These are phyloP conservation scores for Rhinella marina DNA, from an alignment of 2,797 vertebrate species.

Conservation along the genomic window DNA sequence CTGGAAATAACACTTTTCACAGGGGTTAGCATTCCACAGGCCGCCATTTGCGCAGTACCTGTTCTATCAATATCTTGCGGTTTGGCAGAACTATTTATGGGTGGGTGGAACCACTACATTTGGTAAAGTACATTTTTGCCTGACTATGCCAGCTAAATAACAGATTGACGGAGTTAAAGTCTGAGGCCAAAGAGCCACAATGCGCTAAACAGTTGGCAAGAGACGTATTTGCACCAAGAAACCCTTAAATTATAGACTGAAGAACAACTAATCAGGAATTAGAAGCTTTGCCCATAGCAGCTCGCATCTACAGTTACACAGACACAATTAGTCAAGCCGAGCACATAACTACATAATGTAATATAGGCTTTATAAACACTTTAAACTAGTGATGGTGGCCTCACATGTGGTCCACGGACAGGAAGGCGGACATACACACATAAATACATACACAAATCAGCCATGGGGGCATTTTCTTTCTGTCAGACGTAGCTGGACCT, in stretches of 20 bases:
- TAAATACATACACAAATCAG: too few relatives aligned
- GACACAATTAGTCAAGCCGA: too few relatives aligned
- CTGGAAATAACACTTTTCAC: conserved; percentile 44
- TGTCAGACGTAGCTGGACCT: too few relatives aligned
- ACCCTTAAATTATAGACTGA: conserved; percentile 8
- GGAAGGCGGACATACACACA: too few relatives aligned
- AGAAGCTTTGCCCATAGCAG: neutral
- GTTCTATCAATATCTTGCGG: conserved; percentile 57
- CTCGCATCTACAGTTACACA: neutral
- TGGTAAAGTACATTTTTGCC: conserved; percentile 24
- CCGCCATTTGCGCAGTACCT: conserved; percentile 42
- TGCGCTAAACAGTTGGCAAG: conserved; percentile 2
- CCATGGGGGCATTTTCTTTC: too few relatives aligned
- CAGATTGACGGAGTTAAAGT: neutral
- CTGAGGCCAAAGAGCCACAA: neutral
- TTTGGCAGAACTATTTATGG: conserved; percentile 25
- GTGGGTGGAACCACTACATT: conserved; percentile 35
- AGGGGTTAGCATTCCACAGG: conserved; percentile 1
- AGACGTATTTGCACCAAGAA: conserved; percentile 22
- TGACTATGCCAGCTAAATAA: conserved; percentile 20
- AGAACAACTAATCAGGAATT: neutral
- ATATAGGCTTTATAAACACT: too few relatives aligned
- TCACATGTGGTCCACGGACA: too few relatives aligned
- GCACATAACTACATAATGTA: too few relatives aligned
- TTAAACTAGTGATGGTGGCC: too few relatives aligned